Evolutionary conservation across 2,888 invertebrate genomes (phyloP).

Genomic region (Polyommatus iphigenia): DNA sequence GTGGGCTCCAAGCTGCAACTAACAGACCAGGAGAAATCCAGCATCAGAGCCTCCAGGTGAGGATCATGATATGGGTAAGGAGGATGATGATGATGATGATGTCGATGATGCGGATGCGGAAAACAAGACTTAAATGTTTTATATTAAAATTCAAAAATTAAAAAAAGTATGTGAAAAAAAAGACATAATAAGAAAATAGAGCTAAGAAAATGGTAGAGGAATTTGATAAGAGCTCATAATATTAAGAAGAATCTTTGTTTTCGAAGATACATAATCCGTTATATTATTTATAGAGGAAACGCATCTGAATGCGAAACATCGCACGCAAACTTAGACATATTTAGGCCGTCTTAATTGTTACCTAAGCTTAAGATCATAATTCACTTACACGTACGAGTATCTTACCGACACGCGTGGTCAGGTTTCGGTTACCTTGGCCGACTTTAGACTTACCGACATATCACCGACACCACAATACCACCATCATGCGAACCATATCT

Average conservation of each 20-base stretch:
- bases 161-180: too few relatives aligned
- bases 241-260: not conserved
- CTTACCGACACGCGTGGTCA: conserved; percentile 30
- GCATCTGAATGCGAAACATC: not conserved
- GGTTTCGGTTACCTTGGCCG: conserved; percentile 9
- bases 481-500: conserved; percentile 35
- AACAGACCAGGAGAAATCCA: conserved; percentile 46
- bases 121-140: too few relatives aligned
- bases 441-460: conserved; percentile 37
- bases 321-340: not conserved
- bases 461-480: conserved; percentile 43
- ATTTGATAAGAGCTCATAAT: not conserved
- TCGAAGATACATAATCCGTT: too few relatives aligned
- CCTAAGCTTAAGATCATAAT: not conserved
- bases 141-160: too few relatives aligned
- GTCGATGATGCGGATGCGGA: too few relatives aligned
- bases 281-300: not conserved
- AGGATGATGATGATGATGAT: not conserved
- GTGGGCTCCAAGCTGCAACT: conserved; percentile 68
- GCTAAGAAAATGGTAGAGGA: too few relatives aligned
- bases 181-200: too few relatives aligned
- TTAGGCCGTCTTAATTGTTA: not conserved
- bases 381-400: not conserved
- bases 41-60: conserved; percentile 32
- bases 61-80: not conserved